Evolutionary conservation across 2,113 vertebrate species (phyloP), one percentile per base, ranked within the genome.

Genomic region (Calypte anna): DNA sequence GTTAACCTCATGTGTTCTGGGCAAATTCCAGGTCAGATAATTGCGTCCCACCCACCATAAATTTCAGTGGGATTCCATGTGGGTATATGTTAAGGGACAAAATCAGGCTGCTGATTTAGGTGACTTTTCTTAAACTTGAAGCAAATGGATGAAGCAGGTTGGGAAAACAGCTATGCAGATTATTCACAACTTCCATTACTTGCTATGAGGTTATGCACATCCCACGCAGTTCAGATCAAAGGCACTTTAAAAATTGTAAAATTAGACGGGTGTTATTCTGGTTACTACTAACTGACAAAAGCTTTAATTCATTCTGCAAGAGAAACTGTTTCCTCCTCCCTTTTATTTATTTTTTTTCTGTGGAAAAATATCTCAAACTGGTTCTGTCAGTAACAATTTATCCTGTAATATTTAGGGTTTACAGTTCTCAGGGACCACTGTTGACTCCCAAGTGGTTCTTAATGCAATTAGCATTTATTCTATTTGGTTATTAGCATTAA

Each of bases 401-500:
- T 93, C 63, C 36, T 70, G 23, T 66, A 87, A 79, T 27, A 22
- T 58, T 61, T 12, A 81, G 36, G 22, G n/a, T 91, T 96, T 88
- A 79, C 63, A 69, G 21, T 69, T 90, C 61, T 63, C 81, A 79
- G 24, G 28, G 53, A 62, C 23, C 54, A 85, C n/a, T 57, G 14
- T 23, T 86, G 69, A 50, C 59, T 88, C 58, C 64, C 62, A 50
- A 1, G 43, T 90, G 61, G 36, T 91, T 53, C 51, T 76, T 95
- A 95, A 82, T 74, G 54, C 36, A 78, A 83, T 90, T 93, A 92
- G 95, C 53, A 81, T 95, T 91, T 54, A 89, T 91, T 93, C 48
- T 88, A 24, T 91, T 95, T 91, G 79, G 72, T 88, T 88, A 94
- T 94, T 82, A 91, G 5, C 38, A 81, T 79, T 95, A 93, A 92